Evolutionary conservation across 2,888 invertebrate species (phyloP), one percentile per base, ranked within the genome.

Genomic region (Troglohyphantes excavatus): DNA sequence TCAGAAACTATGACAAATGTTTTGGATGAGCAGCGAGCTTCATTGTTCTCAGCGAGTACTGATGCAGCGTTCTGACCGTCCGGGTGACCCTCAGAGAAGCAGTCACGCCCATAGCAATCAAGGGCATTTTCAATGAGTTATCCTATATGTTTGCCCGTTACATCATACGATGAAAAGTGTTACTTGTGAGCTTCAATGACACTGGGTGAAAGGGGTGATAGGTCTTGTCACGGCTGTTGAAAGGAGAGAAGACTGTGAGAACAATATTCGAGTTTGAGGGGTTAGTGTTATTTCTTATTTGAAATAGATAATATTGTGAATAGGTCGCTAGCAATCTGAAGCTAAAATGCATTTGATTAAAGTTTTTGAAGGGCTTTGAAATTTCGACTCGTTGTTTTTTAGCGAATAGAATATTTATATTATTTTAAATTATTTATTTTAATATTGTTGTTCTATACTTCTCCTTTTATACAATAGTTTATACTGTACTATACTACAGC

Each of bases 1-100:
- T 86, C 78, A 86, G 43, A 63, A 61, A 21, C 26, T 2, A 70
- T 86, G 86, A 86, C 70, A 86, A 86, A 86, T 86, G 86, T 23
- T 79, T 79, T 70, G 26, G 65, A 65, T n/a, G 83, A 63, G 27
- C 21, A 27, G 19, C 5, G 27, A 46, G 29, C 11, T 13, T 43
- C 65, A 65, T 83, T 83, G 83, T 73, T 83, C 83, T 75, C 17
- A 1, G 7, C 9, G 11, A 17, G n/a, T n/a, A 21, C 33, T 46
- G 26, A 46, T 43, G 29, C 46, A 27, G n/a, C 29, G 21, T 19
- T 63, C 61, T 83, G 73, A 83, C 82, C 82, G 72, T 23, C 19
- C 0, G n/a, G 26, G 7, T 82, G 82, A 82, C 73, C 83, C 26
- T 23, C 19, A 19, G 23, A 9, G 21, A 63, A 29, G n/a, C 29